Conservation (phyloP, 1,140 invertebrate species). For the Cyrtorhinus lividipennis region DNA sequence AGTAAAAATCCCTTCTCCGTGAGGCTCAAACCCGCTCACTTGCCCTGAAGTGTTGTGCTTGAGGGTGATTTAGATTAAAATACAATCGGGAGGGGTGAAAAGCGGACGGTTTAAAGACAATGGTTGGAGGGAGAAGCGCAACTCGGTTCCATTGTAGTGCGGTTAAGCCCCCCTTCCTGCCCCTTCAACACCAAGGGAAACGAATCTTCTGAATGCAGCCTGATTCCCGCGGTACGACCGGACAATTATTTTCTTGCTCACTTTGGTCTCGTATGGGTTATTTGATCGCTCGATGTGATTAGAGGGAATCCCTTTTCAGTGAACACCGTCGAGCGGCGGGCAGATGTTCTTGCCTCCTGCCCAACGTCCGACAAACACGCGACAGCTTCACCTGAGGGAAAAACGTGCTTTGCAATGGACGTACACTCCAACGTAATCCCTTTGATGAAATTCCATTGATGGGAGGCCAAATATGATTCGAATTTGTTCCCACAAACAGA, state of each 20-base stretch:
- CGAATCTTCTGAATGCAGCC: too few relatives aligned
- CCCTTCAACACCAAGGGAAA: not conserved
- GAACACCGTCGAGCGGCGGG: too few relatives aligned
- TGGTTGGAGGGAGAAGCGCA: not conserved
- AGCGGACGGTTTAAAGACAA: not conserved
- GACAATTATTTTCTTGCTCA: not conserved
- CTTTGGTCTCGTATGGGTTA: not conserved
- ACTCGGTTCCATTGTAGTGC: not conserved
- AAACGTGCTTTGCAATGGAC: too few relatives aligned
- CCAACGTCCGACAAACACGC: too few relatives aligned
- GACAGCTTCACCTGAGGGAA: too few relatives aligned
- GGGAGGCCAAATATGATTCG: too few relatives aligned
- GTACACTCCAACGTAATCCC: too few relatives aligned
- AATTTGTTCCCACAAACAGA: too few relatives aligned
- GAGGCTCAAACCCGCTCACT: not conserved
- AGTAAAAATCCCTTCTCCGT: not conserved
- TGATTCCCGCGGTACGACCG: not conserved
- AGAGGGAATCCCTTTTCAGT: not conserved
- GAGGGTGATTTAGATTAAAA: not conserved
- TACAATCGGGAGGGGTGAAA: not conserved
- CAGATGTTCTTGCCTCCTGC: too few relatives aligned
- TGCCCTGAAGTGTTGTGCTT: not conserved
- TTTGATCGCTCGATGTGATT: not conserved
- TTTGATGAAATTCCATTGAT: too few relatives aligned
- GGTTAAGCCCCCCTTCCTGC: not conserved